Evolutionary conservation across 2,113 vertebrate species (phyloP).

Genomic region (Daubentonia madagascariensis): DNA sequence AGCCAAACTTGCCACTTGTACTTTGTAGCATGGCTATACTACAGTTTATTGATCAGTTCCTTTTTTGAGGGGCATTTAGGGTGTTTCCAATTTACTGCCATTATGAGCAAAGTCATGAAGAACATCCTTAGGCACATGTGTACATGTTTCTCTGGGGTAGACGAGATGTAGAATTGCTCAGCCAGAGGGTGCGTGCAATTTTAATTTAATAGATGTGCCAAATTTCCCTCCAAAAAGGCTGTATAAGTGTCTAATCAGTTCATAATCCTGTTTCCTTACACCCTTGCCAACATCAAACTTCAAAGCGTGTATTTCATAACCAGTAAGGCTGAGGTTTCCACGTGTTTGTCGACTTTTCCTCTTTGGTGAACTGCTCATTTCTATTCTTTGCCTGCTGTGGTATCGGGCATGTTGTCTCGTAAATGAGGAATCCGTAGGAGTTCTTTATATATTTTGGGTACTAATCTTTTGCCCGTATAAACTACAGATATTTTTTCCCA

Average conservation of each 20-base stretch:
- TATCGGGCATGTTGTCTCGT: neutral
- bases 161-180: neutral
- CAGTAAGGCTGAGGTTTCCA: neutral
- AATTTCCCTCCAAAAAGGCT: neutral
- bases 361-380: neutral
- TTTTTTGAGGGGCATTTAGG: neutral
- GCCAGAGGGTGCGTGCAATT: neutral
- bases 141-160: neutral
- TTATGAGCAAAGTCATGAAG: neutral
- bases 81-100: neutral
- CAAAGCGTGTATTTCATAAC: constrained; percentile 12
- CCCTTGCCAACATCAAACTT: neutral
- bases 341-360: neutral
- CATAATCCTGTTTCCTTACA: neutral
- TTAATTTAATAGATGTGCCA: neutral
- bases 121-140: accelerated
- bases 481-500: neutral
- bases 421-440: neutral
- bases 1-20: too few species aligned
- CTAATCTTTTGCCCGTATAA: neutral
- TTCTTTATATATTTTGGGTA: neutral
- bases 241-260: neutral
- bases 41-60: neutral
- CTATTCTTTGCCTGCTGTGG: neutral
- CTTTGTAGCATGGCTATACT: neutral